These are phyloP conservation scores for Leptarthrus brevirostris DNA, from an alignment of 2,888 invertebrate species.

Conservation along the genomic window DNA sequence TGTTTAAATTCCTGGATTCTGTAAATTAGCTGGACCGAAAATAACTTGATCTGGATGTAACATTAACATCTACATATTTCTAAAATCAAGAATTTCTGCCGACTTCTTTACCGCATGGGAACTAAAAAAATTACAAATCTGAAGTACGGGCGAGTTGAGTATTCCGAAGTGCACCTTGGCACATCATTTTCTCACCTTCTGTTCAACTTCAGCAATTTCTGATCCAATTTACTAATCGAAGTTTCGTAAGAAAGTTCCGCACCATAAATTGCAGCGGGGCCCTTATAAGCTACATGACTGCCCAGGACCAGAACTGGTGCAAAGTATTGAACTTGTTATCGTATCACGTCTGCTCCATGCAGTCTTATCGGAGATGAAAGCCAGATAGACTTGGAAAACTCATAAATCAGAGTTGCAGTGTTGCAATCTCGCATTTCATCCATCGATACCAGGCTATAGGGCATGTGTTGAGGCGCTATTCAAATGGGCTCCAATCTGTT, in stretches of 20 bases:
- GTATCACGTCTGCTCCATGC: background rate
- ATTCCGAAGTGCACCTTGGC: no score
- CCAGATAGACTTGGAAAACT: conserved; percentile 11
- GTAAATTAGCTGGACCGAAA: no score
- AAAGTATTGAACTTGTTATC: background rate
- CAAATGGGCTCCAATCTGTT: conserved; percentile 25
- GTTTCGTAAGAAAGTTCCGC: conserved; percentile 11
- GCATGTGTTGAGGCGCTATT: conserved; percentile 29
- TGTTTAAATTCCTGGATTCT: no score
- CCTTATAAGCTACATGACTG: no score
- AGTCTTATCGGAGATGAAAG: background rate
- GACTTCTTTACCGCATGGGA: no score
- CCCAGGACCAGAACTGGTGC: no score
- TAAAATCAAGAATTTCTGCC: no score
- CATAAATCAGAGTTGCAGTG: conserved; percentile 23
- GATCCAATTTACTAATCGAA: conserved; percentile 13
- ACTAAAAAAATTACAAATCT: no score
- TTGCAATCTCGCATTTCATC: conserved; percentile 40
- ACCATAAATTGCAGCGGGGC: no score
- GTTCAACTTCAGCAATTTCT: background rate
- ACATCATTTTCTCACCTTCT: background rate
- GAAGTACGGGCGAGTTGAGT: no score
- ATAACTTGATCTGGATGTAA: no score
- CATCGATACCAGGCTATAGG: conserved; percentile 12
- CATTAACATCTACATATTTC: no score